Evolutionary conservation across 1,140 invertebrate species (phyloP).

Genomic region (Agrypnia vestita): DNA sequence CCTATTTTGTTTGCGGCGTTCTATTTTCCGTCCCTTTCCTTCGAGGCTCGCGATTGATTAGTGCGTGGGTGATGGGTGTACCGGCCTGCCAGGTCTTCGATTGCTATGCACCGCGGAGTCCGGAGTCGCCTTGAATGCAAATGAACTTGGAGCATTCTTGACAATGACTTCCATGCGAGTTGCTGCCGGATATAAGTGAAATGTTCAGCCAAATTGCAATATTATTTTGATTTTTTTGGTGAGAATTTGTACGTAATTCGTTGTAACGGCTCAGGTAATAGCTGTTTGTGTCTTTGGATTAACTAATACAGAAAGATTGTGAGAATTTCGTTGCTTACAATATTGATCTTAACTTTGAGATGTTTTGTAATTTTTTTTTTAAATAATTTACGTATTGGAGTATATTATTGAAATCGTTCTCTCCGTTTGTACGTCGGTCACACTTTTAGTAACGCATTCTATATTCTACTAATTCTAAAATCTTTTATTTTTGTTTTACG

Average conservation of each 20-base stretch:
- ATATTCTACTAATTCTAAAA: too few relatives aligned
- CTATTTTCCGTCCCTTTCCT: conserved; percentile 38
- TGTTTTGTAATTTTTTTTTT: too few relatives aligned
- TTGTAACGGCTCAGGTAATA: not conserved
- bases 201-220: conserved; percentile 38
- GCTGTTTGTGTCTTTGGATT: not conserved
- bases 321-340: too few relatives aligned
- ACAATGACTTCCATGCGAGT: conserved; percentile 5
- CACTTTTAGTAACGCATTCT: too few relatives aligned
- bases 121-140: not conserved
- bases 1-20: conserved; percentile 34
- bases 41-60: conserved; percentile 16
- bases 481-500: too few relatives aligned
- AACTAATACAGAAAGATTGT: not conserved
- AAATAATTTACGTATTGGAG: too few relatives aligned
- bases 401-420: too few relatives aligned
- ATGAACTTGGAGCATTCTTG: not conserved
- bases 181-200: conserved; percentile 6
- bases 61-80: conserved; percentile 34
- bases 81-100: not conserved
- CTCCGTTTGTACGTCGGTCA: too few relatives aligned
- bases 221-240: conserved; percentile 38
- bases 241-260: not conserved
- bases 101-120: not conserved
- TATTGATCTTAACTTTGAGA: too few relatives aligned